Percentiles rank a stretch among this genome's conserved stretches.
Evolutionary conservation across 2,797 vertebrate genomes (phyloP).

Genomic region (Rhynchonycteris naso): DNA sequence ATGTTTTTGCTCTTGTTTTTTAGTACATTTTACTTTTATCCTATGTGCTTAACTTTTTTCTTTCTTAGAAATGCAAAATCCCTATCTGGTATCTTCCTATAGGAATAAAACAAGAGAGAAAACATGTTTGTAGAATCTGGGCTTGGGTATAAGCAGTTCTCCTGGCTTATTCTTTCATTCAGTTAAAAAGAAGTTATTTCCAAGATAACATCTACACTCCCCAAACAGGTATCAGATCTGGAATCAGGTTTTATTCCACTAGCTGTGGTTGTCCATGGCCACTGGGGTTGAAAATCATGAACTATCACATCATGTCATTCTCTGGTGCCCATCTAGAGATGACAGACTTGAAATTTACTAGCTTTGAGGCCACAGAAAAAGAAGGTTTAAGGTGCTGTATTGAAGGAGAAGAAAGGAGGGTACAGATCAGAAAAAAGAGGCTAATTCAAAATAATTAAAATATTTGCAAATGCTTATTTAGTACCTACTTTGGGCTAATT

Average conservation of each 20-base stretch:
- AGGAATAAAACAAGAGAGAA: neutral
- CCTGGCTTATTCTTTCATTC: neutral
- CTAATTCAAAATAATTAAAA: constrained; percentile 33
- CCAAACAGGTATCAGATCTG: neutral
- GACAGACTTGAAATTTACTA: neutral
- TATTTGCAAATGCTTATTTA: neutral
- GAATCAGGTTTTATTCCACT: neutral
- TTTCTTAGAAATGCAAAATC: neutral
- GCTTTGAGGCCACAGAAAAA: neutral
- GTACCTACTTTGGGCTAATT: neutral
- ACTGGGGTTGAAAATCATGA: neutral
- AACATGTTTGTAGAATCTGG: neutral
- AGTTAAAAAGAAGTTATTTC: neutral
- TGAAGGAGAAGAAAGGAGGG: neutral
- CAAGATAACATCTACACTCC: neutral
- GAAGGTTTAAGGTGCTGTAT: rapidly evolving
- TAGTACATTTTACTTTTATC: neutral
- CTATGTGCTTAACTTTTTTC: neutral
- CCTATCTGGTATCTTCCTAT: neutral
- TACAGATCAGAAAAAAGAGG: neutral
- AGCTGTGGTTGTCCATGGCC: neutral
- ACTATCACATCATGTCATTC: neutral
- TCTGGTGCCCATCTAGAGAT: neutral
- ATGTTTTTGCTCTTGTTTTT: neutral
- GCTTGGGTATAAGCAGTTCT: neutral